A percentile compares a stretch with the other conserved stretches of the same genome.
These are phyloP conservation scores for Corvus hawaiiensis DNA, from an alignment of 2,113 vertebrate species.

Conservation along the genomic window DNA sequence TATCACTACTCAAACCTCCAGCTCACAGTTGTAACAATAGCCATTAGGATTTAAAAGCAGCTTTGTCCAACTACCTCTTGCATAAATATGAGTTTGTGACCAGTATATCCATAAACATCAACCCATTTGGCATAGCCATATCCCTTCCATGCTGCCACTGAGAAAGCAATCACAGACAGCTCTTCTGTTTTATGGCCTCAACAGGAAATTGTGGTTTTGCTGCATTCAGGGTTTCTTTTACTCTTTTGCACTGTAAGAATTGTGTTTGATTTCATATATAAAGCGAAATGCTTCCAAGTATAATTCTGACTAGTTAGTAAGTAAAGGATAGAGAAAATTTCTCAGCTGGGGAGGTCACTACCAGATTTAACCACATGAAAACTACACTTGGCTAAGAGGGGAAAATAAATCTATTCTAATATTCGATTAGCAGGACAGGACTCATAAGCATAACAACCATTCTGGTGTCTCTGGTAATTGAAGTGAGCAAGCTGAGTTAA, in stretches of 20 bases:
- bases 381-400: neutral
- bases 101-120: neutral
- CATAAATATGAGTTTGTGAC: neutral
- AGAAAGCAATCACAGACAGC: conserved; percentile 16
- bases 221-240: neutral
- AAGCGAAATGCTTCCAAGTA: neutral
- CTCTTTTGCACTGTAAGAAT: neutral
- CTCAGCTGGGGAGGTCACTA: neutral
- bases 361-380: neutral
- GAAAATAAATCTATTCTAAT: conserved; percentile 20
- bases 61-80: neutral
- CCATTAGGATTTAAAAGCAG: neutral
- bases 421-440: neutral
- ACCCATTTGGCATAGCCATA: neutral
- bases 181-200: conserved; percentile 9
- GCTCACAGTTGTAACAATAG: neutral
- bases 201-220: conserved; percentile 34
- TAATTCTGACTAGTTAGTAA: neutral
- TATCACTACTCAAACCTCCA: neutral
- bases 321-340: neutral
- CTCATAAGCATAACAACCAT: neutral
- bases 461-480: neutral
- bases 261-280: neutral
- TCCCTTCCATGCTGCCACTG: neutral
- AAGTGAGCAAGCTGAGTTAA: conserved; percentile 31